phyloP scores from a whole-genome alignment of 1,140 invertebrate species.

The Aphis gossypii region DNA sequence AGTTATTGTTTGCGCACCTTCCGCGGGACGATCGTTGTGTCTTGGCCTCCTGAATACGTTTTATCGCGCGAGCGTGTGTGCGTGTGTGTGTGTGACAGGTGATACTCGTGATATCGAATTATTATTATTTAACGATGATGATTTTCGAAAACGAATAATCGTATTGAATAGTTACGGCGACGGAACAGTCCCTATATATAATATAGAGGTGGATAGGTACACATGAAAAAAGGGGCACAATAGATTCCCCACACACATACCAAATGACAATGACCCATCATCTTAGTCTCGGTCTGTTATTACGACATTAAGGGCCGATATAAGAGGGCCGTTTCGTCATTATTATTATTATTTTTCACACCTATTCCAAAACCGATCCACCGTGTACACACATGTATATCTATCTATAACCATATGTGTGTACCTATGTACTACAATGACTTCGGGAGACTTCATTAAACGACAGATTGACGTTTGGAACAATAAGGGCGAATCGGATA shows the following conservation, averaged over 20 bases:
- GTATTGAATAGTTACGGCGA: slow-evolving; percentile 31
- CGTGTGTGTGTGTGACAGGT: slow-evolving; percentile 31
- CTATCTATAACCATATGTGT: not conserved
- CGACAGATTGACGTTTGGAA: slow-evolving; percentile 58
- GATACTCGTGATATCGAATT: slow-evolving; percentile 58
- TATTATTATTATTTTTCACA: slow-evolving; percentile 55
- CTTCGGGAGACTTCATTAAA: slow-evolving; percentile 58
- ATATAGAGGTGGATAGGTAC: not conserved
- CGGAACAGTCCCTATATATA: not conserved
- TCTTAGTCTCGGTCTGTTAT: slow-evolving; percentile 54
- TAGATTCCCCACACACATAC: slow-evolving; percentile 37
- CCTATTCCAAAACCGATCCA: slow-evolving; percentile 57
- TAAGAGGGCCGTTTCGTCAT: slow-evolving; percentile 55
- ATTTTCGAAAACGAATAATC: slow-evolving; percentile 58
- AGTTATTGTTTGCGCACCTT: not conserved
- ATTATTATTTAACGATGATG: slow-evolving; percentile 58
- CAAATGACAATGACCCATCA: slow-evolving; percentile 56
- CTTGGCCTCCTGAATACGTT: not conserved
- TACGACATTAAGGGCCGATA: slow-evolving; percentile 57
- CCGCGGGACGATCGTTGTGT: not conserved
- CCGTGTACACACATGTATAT: not conserved
- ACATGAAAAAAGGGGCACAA: slow-evolving; percentile 45
- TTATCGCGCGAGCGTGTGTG: not conserved
- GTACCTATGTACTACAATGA: slow-evolving; percentile 42
- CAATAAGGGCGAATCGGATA: slow-evolving; percentile 52